Evolutionary conservation across 2,888 invertebrate genomes (phyloP).

Genomic region (Caenorhabditis japonica): DNA sequence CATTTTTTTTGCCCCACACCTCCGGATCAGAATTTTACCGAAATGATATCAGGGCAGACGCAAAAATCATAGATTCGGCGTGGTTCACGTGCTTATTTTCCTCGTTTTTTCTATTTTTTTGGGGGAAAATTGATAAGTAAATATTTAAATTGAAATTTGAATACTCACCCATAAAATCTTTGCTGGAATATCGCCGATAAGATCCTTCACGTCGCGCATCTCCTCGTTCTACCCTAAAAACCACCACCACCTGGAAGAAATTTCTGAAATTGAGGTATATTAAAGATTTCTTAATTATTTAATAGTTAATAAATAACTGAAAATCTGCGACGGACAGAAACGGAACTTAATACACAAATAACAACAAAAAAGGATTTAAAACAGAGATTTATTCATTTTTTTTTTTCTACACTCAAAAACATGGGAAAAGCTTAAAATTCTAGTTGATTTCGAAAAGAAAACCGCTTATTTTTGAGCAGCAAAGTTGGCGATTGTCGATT

Average conservation of each 20-base stretch:
- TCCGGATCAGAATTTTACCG: no score
- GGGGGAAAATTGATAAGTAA: neutral
- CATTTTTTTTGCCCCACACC: no score
- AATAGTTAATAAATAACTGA: no score
- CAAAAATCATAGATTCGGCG: no score
- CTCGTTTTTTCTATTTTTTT: no score
- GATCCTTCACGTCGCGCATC: conserved; percentile 22
- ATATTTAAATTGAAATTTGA: neutral
- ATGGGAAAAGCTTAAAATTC: neutral
- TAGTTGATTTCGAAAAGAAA: neutral
- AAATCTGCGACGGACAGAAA: no score
- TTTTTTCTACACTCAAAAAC: neutral
- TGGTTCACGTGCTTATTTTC: no score
- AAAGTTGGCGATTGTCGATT: conserved; percentile 47
- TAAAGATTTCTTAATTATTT: no score
- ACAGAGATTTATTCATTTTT: neutral
- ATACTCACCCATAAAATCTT: conserved; percentile 33
- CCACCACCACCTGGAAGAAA: no score
- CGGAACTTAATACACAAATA: neutral
- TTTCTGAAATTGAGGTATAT: no score
- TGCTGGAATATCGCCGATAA: conserved; percentile 23
- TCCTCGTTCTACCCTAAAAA: conserved; percentile 9
- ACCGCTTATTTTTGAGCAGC: conserved; percentile 31
- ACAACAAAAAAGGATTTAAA: neutral
- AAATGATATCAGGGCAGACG: no score